phyloP scores from a whole-genome alignment of 2,113 vertebrate genomes.

The Gavialis gangeticus region DNA sequence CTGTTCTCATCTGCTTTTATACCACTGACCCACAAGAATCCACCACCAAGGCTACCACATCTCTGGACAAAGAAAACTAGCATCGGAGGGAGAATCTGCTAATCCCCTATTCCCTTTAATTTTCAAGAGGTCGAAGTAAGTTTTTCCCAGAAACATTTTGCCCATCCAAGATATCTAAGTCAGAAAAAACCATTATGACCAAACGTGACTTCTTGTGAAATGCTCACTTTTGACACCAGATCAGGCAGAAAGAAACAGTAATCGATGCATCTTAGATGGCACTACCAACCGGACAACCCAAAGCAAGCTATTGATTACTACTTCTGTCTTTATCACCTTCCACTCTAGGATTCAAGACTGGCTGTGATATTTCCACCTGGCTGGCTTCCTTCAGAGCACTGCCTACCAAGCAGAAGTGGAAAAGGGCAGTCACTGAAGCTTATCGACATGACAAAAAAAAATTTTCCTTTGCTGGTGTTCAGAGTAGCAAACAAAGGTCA shows the following conservation, averaged over 20 bases:
- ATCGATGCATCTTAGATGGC: background rate
- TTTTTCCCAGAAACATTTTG: background rate
- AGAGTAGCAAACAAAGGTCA: background rate
- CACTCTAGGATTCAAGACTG: background rate
- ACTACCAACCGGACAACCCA: background rate
- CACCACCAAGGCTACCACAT: background rate
- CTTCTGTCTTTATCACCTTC: background rate
- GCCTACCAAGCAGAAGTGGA: background rate
- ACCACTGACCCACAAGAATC: accelerated
- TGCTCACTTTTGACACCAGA: background rate
- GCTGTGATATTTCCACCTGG: background rate
- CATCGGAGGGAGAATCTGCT: background rate
- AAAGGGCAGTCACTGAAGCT: background rate
- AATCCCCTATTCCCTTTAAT: background rate
- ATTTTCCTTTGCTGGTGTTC: background rate
- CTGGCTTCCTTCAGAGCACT: background rate
- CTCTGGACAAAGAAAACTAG: background rate
- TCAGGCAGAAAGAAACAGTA: background rate
- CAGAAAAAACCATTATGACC: background rate
- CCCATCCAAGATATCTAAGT: background rate
- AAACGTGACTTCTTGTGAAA: background rate
- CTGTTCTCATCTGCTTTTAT: accelerated
- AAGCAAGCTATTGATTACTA: background rate
- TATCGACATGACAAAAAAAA: background rate
- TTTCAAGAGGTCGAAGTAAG: background rate